These are phyloP conservation scores for Drosophila biarmipes DNA, from an alignment of 1,140 invertebrate species.

Conservation along the genomic window DNA sequence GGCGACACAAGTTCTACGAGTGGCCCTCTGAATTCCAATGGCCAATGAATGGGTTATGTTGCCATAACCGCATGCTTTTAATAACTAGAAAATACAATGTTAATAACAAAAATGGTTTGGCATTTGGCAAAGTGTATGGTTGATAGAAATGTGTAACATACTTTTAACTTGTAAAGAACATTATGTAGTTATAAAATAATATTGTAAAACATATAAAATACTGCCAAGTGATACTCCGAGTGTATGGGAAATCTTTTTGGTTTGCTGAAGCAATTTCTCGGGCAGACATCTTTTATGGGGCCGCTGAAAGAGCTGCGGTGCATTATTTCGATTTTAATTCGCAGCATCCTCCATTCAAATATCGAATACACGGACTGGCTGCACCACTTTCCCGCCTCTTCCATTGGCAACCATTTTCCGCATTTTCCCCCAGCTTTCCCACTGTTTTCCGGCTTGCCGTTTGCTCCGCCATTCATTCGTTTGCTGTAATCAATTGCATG, in stretches of 20 bases:
- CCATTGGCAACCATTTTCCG: background rate
- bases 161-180: background rate
- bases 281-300: background rate
- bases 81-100: background rate
- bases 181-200: no score
- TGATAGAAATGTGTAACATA: background rate
- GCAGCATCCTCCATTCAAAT: constrained; percentile 21
- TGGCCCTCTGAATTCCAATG: background rate
- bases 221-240: background rate
- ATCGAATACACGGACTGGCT: background rate
- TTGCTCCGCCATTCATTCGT: constrained; percentile 32
- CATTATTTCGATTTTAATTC: constrained; percentile 42
- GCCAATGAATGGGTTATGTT: background rate
- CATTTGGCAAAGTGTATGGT: background rate
- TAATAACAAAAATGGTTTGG: background rate
- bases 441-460: constrained; percentile 31
- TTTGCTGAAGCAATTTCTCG: background rate
- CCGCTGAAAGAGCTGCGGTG: constrained; percentile 4
- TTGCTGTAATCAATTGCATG: constrained; percentile 46
- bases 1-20: background rate
- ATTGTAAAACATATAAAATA: no score
- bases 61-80: background rate
- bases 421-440: constrained; percentile 14
- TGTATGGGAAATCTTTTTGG: background rate
- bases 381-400: background rate